Evolutionary conservation across 2,888 invertebrate species (phyloP).

Genomic region (Helleia helle): DNA sequence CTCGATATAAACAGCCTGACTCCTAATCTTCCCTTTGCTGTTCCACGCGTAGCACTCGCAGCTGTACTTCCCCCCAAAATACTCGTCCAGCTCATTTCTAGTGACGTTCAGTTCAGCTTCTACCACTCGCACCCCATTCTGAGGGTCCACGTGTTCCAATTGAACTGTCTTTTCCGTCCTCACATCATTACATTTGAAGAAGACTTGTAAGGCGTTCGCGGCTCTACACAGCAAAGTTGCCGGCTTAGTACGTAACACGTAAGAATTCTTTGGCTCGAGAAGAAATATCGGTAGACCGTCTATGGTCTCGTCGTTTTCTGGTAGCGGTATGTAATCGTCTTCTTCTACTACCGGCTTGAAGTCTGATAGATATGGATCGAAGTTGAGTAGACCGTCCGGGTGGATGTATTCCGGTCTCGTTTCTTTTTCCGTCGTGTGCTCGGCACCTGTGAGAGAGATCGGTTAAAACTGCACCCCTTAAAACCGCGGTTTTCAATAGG

Average conservation of each 20-base stretch:
- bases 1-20: slow-evolving; percentile 84
- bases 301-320: slow-evolving; percentile 75
- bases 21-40: slow-evolving; percentile 82
- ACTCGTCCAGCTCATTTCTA: slow-evolving; percentile 87
- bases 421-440: slow-evolving; percentile 55
- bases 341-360: slow-evolving; percentile 57
- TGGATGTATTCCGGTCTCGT: slow-evolving; percentile 62
- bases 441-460: slow-evolving; percentile 47
- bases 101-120: slow-evolving; percentile 85
- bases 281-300: slow-evolving; percentile 89
- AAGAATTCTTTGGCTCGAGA: slow-evolving; percentile 89
- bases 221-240: slow-evolving; percentile 91
- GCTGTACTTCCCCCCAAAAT: slow-evolving; percentile 85
- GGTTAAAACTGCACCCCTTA: too few species aligned
- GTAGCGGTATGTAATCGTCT: slow-evolving; percentile 64
- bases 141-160: slow-evolving; percentile 85
- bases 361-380: slow-evolving; percentile 61
- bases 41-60: slow-evolving; percentile 93
- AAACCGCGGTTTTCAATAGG: too few species aligned
- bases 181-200: slow-evolving; percentile 85
- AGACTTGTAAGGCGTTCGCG: slow-evolving; percentile 88
- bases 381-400: slow-evolving; percentile 54
- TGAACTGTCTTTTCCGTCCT: slow-evolving; percentile 72
- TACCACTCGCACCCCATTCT: slow-evolving; percentile 83
- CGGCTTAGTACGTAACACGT: slow-evolving; percentile 91